Conservation (phyloP, 2,888 invertebrate genomes). For the Mystacides longicornis region DNA sequence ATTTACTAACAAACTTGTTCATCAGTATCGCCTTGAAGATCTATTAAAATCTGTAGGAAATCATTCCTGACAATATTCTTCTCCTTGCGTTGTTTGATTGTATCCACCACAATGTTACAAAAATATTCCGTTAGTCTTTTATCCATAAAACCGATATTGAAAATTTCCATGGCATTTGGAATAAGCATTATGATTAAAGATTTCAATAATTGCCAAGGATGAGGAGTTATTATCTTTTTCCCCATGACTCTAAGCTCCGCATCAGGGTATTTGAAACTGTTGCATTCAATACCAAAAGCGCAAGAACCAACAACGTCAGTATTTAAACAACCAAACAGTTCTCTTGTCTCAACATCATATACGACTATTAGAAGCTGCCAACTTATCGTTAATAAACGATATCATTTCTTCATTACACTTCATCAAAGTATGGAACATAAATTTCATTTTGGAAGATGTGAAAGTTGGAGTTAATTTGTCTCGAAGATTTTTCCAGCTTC, state of each 20-base stretch:
- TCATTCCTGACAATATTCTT: constrained; percentile 41
- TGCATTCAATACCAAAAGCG: constrained; percentile 44
- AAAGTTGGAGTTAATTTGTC: constrained; percentile 50
- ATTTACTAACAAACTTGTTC: no score
- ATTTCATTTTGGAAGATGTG: constrained; percentile 51
- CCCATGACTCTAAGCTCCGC: constrained; percentile 33
- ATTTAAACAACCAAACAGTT: constrained; percentile 37
- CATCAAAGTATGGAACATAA: constrained; percentile 45
- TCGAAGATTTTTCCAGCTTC: constrained; percentile 49
- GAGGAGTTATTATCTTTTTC: constrained; percentile 22
- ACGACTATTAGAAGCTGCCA: not conserved
- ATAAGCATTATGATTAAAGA: constrained; percentile 30
- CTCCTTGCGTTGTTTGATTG: constrained; percentile 37
- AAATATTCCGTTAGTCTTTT: constrained; percentile 33
- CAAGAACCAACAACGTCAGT: constrained; percentile 45
- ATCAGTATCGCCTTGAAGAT: no score
- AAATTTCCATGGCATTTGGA: constrained; percentile 16
- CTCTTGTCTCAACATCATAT: not conserved
- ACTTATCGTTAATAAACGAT: not conserved
- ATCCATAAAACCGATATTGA: constrained; percentile 2
- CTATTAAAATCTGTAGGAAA: constrained; percentile 48
- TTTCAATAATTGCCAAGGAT: not conserved
- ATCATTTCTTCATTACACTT: constrained; percentile 39
- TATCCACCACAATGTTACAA: constrained; percentile 37
- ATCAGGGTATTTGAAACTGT: constrained; percentile 36